These are phyloP conservation scores for Druon quercuslanigerum DNA, from an alignment of 1,140 invertebrate genomes.

Conservation along the genomic window DNA sequence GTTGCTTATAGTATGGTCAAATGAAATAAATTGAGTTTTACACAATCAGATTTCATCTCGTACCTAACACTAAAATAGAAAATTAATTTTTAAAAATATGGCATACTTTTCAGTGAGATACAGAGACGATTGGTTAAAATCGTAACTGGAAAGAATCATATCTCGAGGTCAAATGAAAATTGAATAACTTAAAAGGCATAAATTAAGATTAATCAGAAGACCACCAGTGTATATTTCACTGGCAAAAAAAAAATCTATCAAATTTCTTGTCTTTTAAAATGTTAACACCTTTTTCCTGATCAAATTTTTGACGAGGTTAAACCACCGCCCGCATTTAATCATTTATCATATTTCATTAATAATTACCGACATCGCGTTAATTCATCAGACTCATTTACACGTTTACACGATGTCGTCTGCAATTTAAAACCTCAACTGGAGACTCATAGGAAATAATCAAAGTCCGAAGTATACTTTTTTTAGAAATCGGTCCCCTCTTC, in stretches of 20 bases:
- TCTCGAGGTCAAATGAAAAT: background rate
- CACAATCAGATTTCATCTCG: conserved; percentile 8
- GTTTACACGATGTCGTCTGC: background rate
- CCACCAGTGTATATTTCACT: too few relatives aligned
- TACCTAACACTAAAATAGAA: conserved; percentile 1
- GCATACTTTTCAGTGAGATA: conserved; percentile 4
- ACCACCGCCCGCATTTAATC: background rate
- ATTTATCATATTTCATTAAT: background rate
- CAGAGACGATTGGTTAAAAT: conserved; percentile 12
- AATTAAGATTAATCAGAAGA: background rate
- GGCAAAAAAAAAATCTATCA: too few relatives aligned
- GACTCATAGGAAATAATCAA: background rate
- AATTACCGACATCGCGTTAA: background rate
- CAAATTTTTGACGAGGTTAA: too few relatives aligned
- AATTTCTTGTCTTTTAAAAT: too few relatives aligned
- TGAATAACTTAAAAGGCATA: background rate
- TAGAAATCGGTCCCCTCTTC: background rate
- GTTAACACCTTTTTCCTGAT: too few relatives aligned
- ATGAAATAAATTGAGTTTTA: background rate
- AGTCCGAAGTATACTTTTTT: background rate
- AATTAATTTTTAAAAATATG: background rate
- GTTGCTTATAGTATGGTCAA: background rate
- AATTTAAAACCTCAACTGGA: background rate
- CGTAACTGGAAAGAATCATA: background rate
- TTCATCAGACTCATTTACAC: conserved; percentile 1